Evolutionary conservation across 1,140 invertebrate genomes (phyloP), one percentile per base, ranked within the genome.

Genomic region (Zaprionus inermis): DNA sequence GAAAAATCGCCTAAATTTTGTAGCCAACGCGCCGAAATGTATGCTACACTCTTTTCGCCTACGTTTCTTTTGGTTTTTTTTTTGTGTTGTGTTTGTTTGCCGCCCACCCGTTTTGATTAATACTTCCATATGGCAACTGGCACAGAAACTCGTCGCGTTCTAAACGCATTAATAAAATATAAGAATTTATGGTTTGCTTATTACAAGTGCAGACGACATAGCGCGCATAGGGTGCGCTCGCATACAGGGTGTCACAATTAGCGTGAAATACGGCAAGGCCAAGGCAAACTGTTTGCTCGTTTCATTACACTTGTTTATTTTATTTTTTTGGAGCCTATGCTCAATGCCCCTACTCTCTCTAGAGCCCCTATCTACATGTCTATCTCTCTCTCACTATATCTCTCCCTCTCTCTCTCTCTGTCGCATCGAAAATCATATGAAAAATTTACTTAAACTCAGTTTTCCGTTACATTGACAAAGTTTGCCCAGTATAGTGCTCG

Each of bases 381-480:
- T n/a, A 16, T 44, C 38, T 2, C 7, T 44, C 2, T 9, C n/a
- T 9, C n/a, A 16, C 38, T 44, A 2, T 1, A 6, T 16, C n/a
- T 7, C 14, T 2, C 38, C 1, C 1, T n/a, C 2, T 16, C n/a
- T 41, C 2, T 6, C 5, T 41, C 44, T 22, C 44, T 52, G 41
- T 32, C 24, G 30, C 63, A 54, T 54, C 14, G 54, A 73, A 56
- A 56, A 61, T 65, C 60, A 72, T 81, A 81, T 89, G 75, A 78
- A 81, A 88, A 89, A 84, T 89, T 84, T 84, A 89, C 84, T 83
- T 89, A 89, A 89, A 89, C 78, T 76, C 81, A 81, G 84, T 89
- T 89, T 89, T 89, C 80, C 84, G 84, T 89, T 89, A 81, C 84
- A 89, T 88, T 88, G 80, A 83, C 68, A 89, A 89, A 88, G 80